Evolutionary conservation across 2,113 vertebrate species (phyloP).

Genomic region (Plectropomus leopardus): DNA sequence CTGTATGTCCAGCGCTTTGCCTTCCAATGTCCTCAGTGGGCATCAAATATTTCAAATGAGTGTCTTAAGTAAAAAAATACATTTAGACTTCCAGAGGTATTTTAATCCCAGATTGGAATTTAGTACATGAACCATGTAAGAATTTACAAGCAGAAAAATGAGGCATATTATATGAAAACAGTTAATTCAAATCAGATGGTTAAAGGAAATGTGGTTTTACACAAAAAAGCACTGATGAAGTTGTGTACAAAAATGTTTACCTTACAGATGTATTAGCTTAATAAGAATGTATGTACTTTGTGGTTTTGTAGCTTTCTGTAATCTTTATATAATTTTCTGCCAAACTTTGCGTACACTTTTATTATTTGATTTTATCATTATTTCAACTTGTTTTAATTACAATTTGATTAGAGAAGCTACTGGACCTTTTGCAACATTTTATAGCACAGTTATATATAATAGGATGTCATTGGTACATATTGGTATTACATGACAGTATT

Average conservation of each 20-base stretch:
- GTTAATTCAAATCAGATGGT: background rate
- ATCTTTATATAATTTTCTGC: background rate
- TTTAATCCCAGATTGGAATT: background rate
- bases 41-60: background rate
- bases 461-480: background rate
- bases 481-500: background rate
- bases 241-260: background rate
- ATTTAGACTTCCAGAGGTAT: background rate
- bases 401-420: background rate
- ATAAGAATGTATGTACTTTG: background rate
- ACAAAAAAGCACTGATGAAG: background rate
- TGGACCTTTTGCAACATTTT: background rate
- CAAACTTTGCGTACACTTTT: background rate
- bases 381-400: background rate
- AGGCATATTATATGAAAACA: background rate
- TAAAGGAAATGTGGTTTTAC: background rate
- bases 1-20: background rate
- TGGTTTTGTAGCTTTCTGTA: conserved; percentile 6
- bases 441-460: background rate
- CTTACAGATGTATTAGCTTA: background rate
- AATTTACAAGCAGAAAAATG: background rate
- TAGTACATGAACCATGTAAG: background rate
- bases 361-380: too few relatives aligned
- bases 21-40: background rate
- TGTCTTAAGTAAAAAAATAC: background rate